Evolutionary conservation across 2,113 vertebrate genomes (phyloP).

Genomic region (Rhombomys opimus): DNA sequence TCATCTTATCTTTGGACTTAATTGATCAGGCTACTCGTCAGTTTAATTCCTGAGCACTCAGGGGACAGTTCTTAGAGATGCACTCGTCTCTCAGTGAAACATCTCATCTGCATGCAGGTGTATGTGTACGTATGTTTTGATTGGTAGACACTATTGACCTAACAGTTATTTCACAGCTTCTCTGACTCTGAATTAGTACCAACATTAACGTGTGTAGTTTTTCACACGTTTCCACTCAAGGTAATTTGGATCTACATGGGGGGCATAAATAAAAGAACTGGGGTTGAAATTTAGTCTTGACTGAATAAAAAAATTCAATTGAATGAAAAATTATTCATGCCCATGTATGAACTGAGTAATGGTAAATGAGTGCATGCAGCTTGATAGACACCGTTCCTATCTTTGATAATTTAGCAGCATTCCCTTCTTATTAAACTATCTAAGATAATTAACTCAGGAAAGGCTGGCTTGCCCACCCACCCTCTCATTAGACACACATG

Average conservation of each 20-base stretch:
- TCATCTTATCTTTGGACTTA: neutral
- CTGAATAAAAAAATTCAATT: neutral
- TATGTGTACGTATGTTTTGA: neutral
- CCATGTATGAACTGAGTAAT: neutral
- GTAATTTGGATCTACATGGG: neutral
- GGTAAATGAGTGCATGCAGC: neutral
- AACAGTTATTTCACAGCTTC: neutral
- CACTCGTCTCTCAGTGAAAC: neutral
- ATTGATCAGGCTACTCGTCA: constrained; percentile 10
- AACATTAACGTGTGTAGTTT: neutral
- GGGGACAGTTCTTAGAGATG: neutral
- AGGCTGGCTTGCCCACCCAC: neutral
- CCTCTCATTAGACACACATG: neutral
- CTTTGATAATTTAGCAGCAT: neutral
- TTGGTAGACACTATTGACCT: neutral
- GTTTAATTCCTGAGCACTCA: neutral
- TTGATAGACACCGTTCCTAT: neutral
- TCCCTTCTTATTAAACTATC: neutral
- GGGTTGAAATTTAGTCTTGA: neutral
- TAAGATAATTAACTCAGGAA: neutral
- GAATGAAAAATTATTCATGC: neutral
- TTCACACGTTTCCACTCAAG: neutral
- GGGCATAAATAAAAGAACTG: neutral
- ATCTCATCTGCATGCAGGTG: neutral
- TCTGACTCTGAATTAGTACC: neutral